A percentile compares a stretch with the other conserved stretches of the same genome.
phyloP scores from a whole-genome alignment of 2,888 invertebrate genomes.

The Sesia bembeciformis region DNA sequence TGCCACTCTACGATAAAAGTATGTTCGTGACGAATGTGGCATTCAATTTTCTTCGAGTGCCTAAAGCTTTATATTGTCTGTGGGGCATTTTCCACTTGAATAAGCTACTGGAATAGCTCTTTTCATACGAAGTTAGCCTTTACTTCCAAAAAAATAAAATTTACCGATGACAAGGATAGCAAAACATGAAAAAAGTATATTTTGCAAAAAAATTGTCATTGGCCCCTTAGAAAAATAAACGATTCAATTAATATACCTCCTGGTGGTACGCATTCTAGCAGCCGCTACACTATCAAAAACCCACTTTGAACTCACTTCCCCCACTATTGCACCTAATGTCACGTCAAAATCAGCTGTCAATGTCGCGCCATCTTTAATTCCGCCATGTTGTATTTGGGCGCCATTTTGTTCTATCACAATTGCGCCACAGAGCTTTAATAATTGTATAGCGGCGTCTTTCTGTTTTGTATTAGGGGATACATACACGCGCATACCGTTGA shows the following conservation, averaged over 20 bases:
- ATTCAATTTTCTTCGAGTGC: too few species aligned
- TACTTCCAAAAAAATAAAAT: not conserved
- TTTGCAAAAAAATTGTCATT: not conserved
- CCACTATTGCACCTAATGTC: conserved; percentile 27
- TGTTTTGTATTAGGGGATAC: conserved; percentile 30
- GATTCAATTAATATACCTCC: conserved; percentile 32
- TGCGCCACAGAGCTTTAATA: conserved; percentile 49
- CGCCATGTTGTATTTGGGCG: conserved; percentile 9
- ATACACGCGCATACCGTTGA: conserved; percentile 39
- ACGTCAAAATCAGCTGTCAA: conserved; percentile 23
- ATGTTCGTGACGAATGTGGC: too few species aligned
- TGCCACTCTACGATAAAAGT: too few species aligned
- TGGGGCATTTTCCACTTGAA: too few species aligned
- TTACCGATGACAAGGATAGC: not conserved
- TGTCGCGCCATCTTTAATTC: conserved; percentile 13
- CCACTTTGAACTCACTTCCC: conserved; percentile 48
- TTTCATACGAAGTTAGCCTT: not conserved
- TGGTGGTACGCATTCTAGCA: conserved; percentile 40
- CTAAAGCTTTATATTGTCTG: too few species aligned
- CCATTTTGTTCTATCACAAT: conserved; percentile 15
- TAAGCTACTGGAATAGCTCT: too few species aligned
- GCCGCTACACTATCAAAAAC: conserved; percentile 57
- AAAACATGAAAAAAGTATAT: not conserved
- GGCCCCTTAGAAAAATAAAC: not conserved
- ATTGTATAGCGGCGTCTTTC: conserved; percentile 28